Percentiles rank a stretch among this genome's conserved stretches.
phyloP scores from a whole-genome alignment of 1,140 invertebrate genomes.

The Zaprionus ghesquierei region DNA sequence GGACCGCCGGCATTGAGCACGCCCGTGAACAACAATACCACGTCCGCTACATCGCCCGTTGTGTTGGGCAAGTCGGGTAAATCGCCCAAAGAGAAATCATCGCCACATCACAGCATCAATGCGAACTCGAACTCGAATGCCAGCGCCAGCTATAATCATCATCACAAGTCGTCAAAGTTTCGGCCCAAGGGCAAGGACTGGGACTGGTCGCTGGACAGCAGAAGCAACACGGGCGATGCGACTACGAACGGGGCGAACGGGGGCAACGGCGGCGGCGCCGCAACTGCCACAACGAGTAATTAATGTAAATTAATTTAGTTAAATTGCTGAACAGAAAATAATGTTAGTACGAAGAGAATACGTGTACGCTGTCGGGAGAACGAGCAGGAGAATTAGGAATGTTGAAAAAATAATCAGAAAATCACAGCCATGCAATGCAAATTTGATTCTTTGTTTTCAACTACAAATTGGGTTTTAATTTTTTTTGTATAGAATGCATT shows the following conservation, averaged over 20 bases:
- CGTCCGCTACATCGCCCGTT: not conserved
- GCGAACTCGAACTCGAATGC: conserved; percentile 14
- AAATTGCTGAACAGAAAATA: conserved; percentile 64
- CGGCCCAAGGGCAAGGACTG: conserved; percentile 89
- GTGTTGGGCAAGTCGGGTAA: conserved; percentile 55
- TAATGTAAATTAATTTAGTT: conserved; percentile 73
- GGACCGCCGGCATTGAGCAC: conserved; percentile 26
- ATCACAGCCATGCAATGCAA: conserved; percentile 5
- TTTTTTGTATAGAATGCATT: not conserved
- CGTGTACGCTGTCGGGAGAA: not conserved
- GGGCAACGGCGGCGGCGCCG: conserved; percentile 38
- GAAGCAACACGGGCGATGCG: conserved; percentile 65
- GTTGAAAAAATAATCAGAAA: not conserved
- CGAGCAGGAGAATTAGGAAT: not conserved
- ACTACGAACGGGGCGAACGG: conserved; percentile 34
- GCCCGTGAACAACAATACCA: not conserved
- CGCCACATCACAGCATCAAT: conserved; percentile 50
- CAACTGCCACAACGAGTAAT: conserved; percentile 72
- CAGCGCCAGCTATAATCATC: conserved; percentile 58
- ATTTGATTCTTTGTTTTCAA: conserved; percentile 25
- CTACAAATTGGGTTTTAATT: conserved; percentile 8
- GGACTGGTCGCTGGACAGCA: conserved; percentile 85
- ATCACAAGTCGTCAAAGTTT: conserved; percentile 84
- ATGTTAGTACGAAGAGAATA: conserved; percentile 3
- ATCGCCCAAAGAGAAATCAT: conserved; percentile 74